Conservation (phyloP, 2,797 vertebrate genomes). For the Phoeniculus purpureus region DNA sequence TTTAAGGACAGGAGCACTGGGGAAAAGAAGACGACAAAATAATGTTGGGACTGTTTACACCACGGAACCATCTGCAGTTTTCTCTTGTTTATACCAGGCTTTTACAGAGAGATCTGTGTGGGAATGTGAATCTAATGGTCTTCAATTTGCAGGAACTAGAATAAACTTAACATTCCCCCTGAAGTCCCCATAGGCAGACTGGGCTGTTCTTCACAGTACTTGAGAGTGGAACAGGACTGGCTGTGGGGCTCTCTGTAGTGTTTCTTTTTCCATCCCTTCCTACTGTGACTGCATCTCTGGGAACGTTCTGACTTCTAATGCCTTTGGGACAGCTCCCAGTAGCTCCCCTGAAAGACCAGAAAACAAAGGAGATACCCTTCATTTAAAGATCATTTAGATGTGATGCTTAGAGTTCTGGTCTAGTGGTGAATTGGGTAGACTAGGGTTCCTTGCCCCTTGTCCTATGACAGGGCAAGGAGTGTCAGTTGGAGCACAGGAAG, state of each 20-base stretch:
- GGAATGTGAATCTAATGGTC: background rate
- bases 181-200: background rate
- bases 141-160: background rate
- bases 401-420: too few relatives aligned
- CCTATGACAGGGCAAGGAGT: too few relatives aligned
- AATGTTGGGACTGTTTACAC: background rate
- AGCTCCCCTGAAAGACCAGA: background rate
- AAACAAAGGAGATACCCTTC: background rate
- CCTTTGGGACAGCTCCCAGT: background rate
- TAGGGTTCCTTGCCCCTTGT: too few relatives aligned
- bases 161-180: background rate
- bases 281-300: background rate
- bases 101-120: background rate
- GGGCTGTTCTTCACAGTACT: background rate
- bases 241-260: fast-evolving
- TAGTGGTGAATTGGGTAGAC: too few relatives aligned
- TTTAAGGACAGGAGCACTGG: background rate
- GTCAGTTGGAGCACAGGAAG: too few relatives aligned
- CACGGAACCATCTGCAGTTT: background rate
- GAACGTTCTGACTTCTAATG: background rate
- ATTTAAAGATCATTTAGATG: background rate
- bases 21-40: background rate
- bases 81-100: background rate
- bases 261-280: background rate
- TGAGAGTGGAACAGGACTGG: background rate